Base-by-base conservation (phyloP, 2,797 vertebrate species). In the Trematocara caparti region DNA sequence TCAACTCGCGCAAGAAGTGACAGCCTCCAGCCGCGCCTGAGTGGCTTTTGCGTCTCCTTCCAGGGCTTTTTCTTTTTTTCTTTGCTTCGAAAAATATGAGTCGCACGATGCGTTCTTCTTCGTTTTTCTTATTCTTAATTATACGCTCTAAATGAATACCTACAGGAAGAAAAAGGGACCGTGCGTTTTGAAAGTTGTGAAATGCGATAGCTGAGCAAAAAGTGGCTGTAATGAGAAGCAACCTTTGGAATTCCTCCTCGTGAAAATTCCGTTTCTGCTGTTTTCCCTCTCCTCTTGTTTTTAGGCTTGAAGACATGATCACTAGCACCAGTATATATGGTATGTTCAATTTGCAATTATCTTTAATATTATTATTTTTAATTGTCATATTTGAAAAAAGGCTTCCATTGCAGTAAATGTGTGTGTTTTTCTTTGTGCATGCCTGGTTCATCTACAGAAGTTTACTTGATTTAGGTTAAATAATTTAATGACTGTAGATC, bases 261-360 rank as follows among this genome's bases (percentile, higher is more conserved):
- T 98, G 96, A 98, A 97, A 97, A 97, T 97, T 97, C 97, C 97
- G 95, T 96, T 97, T 97, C 97, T 96, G 96, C 97, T 97, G 96
- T 97, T 97, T 96, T 96, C 95, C 96, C 90, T 96, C 91, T 93
- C 85, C 88, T 93, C 88, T 94, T 92, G 93, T 94, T 94, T 94
- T 93, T 94, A 94, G 94, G 94, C 93, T 95, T 97, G 97, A 97
- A 98, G 98, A 98, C 97, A 99, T 99, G 98, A 99, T 99, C 97
- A 98, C 98, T 97, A 99, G 98, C 98, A 97, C 96, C 97, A 97
- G 97, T 98, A 97, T 99, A 96, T 98, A 99, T 98, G 98, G 98
- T 99, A 99, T 90, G 98, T 99, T 92, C 94, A 92, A 96, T 97
- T 97, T 96, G 93, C 89, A 88, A 97, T 97, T 96, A 73, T 95